These are phyloP conservation scores for Eidolon helvum DNA, from an alignment of 2,113 vertebrate species.

Conservation along the genomic window DNA sequence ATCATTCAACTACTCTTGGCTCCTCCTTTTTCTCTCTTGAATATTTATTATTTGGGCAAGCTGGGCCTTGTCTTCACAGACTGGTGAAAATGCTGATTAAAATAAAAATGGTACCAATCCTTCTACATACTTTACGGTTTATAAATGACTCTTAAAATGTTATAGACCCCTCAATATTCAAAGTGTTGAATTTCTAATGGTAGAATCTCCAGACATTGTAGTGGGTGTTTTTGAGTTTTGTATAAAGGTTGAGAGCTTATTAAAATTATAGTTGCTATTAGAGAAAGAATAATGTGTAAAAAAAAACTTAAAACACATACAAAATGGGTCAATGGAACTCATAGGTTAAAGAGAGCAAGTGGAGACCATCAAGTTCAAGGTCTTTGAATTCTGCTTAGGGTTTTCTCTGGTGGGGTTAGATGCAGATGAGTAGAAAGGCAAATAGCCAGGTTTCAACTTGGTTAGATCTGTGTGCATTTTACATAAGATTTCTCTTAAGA, in stretches of 20 bases:
- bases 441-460: neutral
- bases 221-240: neutral
- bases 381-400: neutral
- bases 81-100: neutral
- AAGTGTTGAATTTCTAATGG: neutral
- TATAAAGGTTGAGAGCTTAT: neutral
- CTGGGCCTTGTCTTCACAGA: neutral
- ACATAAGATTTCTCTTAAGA: neutral
- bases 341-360: neutral
- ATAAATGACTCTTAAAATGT: neutral
- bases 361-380: neutral
- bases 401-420: neutral
- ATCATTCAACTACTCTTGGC: rapidly evolving
- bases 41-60: neutral
- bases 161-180: neutral
- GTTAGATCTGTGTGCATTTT: neutral
- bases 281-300: neutral
- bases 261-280: neutral
- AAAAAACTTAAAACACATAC: neutral
- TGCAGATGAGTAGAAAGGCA: neutral
- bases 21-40: neutral
- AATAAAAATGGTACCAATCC: neutral
- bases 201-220: neutral
- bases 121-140: neutral
- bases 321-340: neutral